Conservation (phyloP, 1,140 invertebrate species). For the Drosophila baimaii region DNA sequence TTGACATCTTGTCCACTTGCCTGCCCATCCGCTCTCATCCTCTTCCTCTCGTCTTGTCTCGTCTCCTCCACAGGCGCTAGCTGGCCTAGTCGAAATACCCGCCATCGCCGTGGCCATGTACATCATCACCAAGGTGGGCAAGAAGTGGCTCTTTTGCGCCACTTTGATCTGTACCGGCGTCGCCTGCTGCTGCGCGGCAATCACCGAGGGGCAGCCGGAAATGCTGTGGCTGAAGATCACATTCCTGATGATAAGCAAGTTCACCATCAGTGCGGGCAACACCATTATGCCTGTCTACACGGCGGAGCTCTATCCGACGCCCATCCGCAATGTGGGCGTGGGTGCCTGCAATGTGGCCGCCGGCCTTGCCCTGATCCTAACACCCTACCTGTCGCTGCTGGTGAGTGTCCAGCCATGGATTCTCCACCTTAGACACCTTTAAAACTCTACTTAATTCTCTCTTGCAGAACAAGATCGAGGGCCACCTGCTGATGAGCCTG, state of each 20-base stretch:
- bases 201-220: slow-evolving; percentile 85
- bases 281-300: slow-evolving; percentile 90
- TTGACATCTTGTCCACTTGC: slow-evolving; percentile 38
- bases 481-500: slow-evolving; percentile 83
- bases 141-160: slow-evolving; percentile 88
- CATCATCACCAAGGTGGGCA: slow-evolving; percentile 88
- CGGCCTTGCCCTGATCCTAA: slow-evolving; percentile 88
- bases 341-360: slow-evolving; percentile 89
- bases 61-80: slow-evolving; percentile 84
- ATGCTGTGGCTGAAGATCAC: slow-evolving; percentile 87
- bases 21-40: slow-evolving; percentile 19
- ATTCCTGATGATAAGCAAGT: slow-evolving; percentile 88
- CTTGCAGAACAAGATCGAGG: slow-evolving; percentile 83
- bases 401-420: slow-evolving; percentile 84
- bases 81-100: slow-evolving; percentile 89
- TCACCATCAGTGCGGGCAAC: slow-evolving; percentile 89
- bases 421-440: neutral
- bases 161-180: slow-evolving; percentile 88
- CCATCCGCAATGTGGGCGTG: slow-evolving; percentile 89
- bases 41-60: neutral
- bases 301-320: slow-evolving; percentile 90
- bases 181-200: slow-evolving; percentile 87
- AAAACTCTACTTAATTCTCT: neutral
- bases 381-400: slow-evolving; percentile 90
- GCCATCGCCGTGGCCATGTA: slow-evolving; percentile 89